Base-by-base conservation (phyloP, 2,888 invertebrate species). In the Halictus ligatus region DNA sequence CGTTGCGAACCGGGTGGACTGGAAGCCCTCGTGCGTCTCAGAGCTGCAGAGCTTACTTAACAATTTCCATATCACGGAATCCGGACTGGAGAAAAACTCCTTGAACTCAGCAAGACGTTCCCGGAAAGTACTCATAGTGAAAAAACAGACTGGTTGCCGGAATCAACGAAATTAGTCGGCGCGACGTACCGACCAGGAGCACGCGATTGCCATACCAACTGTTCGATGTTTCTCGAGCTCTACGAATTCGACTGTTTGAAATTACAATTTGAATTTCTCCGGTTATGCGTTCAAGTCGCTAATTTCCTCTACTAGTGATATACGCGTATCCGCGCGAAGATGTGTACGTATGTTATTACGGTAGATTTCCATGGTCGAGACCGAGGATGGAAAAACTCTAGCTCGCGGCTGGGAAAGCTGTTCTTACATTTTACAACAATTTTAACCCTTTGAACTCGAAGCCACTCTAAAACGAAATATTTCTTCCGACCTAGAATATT, bases 131-230 rank as follows among this genome's bases (percentile, higher is more conserved):
- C 35, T 21, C 0, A 83, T 15, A 10, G 83, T 69, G 4, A 83
- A 35, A 35, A 21, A 15, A 7, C 10, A 6, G 12, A n/a, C n/a
- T 0, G 12, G 0, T 21, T n/a, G 2, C 13, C 43, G 71, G 43
- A 21, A 71, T 71, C 2, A n/a, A 43, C 43, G 40, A 5, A 2
- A 43, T 43, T 8, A 8, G 15, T 29, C 3, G 8, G 8, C 21
- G 12, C 69, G 35, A 4, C 3, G 40, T 69, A 40, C 21, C 21
- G 69, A 10, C 12, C 12, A 69, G 10, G 40, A 21, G 13, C 35
- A 71, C n/a, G 21, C 8, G 8, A 72, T 87, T 46, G 10, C 72
- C 72, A 80, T 76, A 75, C 69, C 87, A 80, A 87, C 80, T n/a
- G 8, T 15, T 75, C 46, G 29, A 60, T 58, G 50, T 69, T 85